Base-by-base conservation (phyloP, 1,140 invertebrate species). In the Lepidurus apus region DNA sequence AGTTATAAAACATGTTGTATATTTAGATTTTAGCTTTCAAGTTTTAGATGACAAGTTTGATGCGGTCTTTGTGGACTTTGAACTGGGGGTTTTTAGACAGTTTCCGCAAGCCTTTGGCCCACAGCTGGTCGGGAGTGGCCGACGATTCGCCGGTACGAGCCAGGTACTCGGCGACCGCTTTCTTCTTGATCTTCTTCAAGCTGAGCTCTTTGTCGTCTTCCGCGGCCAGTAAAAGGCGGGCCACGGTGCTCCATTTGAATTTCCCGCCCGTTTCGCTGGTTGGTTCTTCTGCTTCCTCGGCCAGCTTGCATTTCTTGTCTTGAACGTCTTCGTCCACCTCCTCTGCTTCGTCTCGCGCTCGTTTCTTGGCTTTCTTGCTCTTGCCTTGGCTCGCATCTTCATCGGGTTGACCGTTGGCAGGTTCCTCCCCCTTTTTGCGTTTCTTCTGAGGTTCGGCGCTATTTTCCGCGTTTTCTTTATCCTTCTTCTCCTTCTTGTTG, bases 391-490 rank as follows among this genome's bases (percentile, higher is more conserved):
- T 43, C 8, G 43, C 74, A 17, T 65, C 77, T 74, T 43, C 42
- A 21, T 13, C 10, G n/a, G n/a, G n/a, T n/a, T n/a, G n/a, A n/a
- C n/a, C n/a, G n/a, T n/a, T n/a, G n/a, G n/a, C n/a, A 74, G 45
- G 45, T 47, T 42, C 43, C 7, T 43, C 76, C 9, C 42, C 45
- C 9, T 78, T 77, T 17, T 43, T 77, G 47, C 78, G 26, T 73
- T 77, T 73, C 34, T 78, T 44, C 17, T 17, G 47, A 21, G 75
- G 44, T 24, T 44, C 73, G 11, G 11, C 53, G 74, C 78, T 13
- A 17, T 44, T 80, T 78, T 74, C 79, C 42, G 81, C 74, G 45
- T 80, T 79, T 73, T 81, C 73, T 80, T 80, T 78, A 11, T 77
- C 74, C 21, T 81, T 81, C 24, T 79, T 75, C 44, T 53, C 75